Percentiles rank a stretch among this genome's conserved stretches.
Conservation (phyloP, 2,888 invertebrate genomes). For the Conus canariensis region DNA sequence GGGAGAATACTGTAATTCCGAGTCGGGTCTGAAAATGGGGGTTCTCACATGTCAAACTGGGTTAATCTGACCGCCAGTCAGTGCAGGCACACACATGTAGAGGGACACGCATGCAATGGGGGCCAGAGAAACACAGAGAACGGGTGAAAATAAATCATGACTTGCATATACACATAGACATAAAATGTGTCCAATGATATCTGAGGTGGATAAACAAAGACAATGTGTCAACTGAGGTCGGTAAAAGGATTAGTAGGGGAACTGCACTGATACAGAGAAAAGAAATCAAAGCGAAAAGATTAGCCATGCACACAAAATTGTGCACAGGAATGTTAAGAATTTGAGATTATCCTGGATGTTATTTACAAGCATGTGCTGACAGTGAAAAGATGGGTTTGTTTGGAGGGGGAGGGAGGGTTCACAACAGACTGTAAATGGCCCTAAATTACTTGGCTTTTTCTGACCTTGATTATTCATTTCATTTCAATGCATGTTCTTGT, state of each 20-base stretch:
- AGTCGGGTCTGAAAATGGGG: conserved; percentile 41
- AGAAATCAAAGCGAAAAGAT: not conserved
- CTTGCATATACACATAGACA: too few relatives aligned
- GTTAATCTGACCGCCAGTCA: not conserved
- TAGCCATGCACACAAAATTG: not conserved
- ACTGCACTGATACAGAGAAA: not conserved
- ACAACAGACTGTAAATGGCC: too few relatives aligned
- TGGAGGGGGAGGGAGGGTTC: not conserved
- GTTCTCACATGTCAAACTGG: conserved; percentile 40
- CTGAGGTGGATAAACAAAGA: too few relatives aligned
- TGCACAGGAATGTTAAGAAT: not conserved
- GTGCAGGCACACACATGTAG: not conserved
- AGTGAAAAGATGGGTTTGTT: not conserved
- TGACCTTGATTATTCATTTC: too few relatives aligned
- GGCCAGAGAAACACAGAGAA: not conserved
- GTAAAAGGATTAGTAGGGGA: not conserved
- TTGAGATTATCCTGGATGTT: not conserved
- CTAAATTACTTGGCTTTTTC: too few relatives aligned
- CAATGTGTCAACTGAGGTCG: too few relatives aligned
- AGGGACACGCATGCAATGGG: conserved; percentile 5
- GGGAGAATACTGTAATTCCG: conserved; percentile 46
- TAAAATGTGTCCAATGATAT: too few relatives aligned
- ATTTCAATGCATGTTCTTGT: too few relatives aligned
- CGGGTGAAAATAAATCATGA: not conserved
- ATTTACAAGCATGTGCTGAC: not conserved